Base-by-base conservation (phyloP, 2,113 vertebrate genomes). In the Indri indri region DNA sequence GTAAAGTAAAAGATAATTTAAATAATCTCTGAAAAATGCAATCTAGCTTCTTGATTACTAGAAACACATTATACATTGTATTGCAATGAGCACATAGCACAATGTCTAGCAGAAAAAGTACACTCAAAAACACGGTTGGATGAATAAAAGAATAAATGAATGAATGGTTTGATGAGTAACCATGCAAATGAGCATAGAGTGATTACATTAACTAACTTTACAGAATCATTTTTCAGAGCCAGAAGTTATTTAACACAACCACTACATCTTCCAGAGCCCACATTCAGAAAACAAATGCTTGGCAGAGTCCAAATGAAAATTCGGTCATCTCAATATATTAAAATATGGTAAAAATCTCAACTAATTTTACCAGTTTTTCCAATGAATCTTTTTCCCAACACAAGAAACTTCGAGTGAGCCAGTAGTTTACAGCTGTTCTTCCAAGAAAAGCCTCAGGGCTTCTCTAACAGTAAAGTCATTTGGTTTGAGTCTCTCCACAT, bases 221-320 rank as follows among this genome's bases (percentile, higher is more conserved):
- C 79, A 83, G 83, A 22, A 57, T 89, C 88, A 57, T 68, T 82
- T 89, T 89, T 66, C 42, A 47, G 42, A 84, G 80, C 14, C 54
- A 97, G 50, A 96, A 66, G 17, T 83, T 71, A 92, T 80, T 91
- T 95, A 90, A 94, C 80, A 3, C 10, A 96, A 88, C 16, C 17
- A 42, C 7, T 70, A 25, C 0, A 45, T 90, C 92, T 96, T 90
- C 94, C 40, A 88, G 83, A 88, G 45, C 10, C 27, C 25, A 83
- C 57, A 81, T 61, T 82, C 52, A 95, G 85, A 90, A 14, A 93
- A 50, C 40, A 79, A 82, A 70, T 93, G 94, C 74, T 92, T 87
- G 13, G 30, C 66, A 90, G 23, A 23, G 27, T 96, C 30, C 68
- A 93, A 37, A 88, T 82, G 50, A 86, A 97, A 89, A 90, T 22